Evolutionary conservation across 2,797 vertebrate species (phyloP).

Genomic region (Kryptopterus vitreolus): DNA sequence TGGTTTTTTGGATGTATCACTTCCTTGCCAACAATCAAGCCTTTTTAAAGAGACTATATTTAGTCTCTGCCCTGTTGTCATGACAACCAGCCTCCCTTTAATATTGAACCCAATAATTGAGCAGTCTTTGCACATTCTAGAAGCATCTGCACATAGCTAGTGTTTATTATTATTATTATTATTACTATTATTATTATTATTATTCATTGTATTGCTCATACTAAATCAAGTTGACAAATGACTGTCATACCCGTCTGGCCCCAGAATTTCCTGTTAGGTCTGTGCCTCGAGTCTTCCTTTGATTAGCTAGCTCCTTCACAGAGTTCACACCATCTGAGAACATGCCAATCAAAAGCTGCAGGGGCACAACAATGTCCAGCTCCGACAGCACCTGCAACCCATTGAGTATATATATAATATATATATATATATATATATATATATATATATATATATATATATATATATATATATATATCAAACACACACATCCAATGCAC

Average conservation of each 20-base stretch:
- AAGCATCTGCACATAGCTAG: neutral
- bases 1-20: slow-evolving; percentile 28
- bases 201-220: neutral
- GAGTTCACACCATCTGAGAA: slow-evolving; percentile 99
- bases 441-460: too few species aligned
- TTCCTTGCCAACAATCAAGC: slow-evolving; percentile 61
- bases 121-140: slow-evolving; percentile 20
- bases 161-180: neutral
- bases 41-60: slow-evolving; percentile 66
- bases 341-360: slow-evolving; percentile 96
- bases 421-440: too few species aligned
- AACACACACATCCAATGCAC: slow-evolving; percentile 41
- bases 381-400: slow-evolving; percentile 89
- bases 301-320: slow-evolving; percentile 95
- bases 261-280: slow-evolving; percentile 84
- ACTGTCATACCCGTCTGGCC: slow-evolving; percentile 84
- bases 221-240: neutral
- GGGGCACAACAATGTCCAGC: slow-evolving; percentile 95
- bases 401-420: too few species aligned
- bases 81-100: slow-evolving; percentile 59
- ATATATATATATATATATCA: neutral
- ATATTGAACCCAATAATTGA: slow-evolving; percentile 52
- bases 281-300: slow-evolving; percentile 84
- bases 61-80: slow-evolving; percentile 65
- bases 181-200: too few species aligned